Percentiles rank a stretch among this genome's conserved stretches.
These are phyloP conservation scores for Acrobasis suavella DNA, from an alignment of 2,888 invertebrate species.

Conservation along the genomic window DNA sequence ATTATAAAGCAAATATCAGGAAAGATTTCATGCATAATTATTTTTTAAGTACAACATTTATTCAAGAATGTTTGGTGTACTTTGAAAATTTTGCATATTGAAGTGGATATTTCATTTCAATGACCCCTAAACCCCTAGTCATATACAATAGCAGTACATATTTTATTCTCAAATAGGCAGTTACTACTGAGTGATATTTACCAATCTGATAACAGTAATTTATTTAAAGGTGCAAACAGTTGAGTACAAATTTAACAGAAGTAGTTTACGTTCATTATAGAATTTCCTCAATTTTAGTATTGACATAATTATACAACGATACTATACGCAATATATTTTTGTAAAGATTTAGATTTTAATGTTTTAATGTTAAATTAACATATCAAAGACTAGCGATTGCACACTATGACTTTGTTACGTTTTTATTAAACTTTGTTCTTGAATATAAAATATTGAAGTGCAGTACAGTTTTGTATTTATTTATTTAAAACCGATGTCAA, in stretches of 20 bases:
- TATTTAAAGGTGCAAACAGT: constrained; percentile 50
- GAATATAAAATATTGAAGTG: constrained; percentile 56
- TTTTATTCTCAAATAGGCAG: constrained; percentile 60
- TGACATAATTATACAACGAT: constrained; percentile 70
- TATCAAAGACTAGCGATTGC: constrained; percentile 59
- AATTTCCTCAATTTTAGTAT: constrained; percentile 50
- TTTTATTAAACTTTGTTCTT: constrained; percentile 40
- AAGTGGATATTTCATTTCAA: constrained; percentile 23
- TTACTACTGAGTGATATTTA: constrained; percentile 52
- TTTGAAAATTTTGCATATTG: constrained; percentile 44
- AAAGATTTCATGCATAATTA: constrained; percentile 58
- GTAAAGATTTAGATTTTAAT: constrained; percentile 60
- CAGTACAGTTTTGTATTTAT: constrained; percentile 43
- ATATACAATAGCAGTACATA: constrained; percentile 65
- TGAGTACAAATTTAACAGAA: constrained; percentile 56
- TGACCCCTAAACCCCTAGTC: constrained; percentile 64
- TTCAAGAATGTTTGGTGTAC: constrained; percentile 28
- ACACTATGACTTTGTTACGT: constrained; percentile 27
- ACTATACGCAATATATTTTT: constrained; percentile 73
- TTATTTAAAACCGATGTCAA: constrained; percentile 56
- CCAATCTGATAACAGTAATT: constrained; percentile 42
- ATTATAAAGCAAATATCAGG: constrained; percentile 48
- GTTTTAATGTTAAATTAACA: constrained; percentile 44
- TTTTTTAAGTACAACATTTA: constrained; percentile 40
- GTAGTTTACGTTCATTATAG: constrained; percentile 25